These are phyloP conservation scores for Muricea muricata DNA, from an alignment of 92 coral and sea anemone genomes.

Conservation along the genomic window DNA sequence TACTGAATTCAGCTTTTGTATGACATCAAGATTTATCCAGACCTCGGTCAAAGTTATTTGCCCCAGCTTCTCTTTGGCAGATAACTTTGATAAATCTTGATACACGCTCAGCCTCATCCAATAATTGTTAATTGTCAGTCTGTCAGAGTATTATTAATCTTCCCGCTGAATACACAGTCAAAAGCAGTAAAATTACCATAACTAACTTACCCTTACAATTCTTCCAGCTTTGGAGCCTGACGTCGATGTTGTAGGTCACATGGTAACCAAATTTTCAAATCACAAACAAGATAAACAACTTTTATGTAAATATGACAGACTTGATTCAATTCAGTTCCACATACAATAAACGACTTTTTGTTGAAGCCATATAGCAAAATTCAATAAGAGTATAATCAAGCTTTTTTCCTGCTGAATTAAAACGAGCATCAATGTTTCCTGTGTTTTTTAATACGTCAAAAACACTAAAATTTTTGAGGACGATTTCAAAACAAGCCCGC, in stretches of 20 bases:
- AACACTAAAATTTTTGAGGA: not conserved
- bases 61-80: too few relatives aligned
- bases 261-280: not conserved
- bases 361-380: not conserved
- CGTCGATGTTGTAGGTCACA: too few relatives aligned
- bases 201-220: too few relatives aligned
- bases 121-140: too few relatives aligned
- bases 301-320: not conserved
- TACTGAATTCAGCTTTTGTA: too few relatives aligned
- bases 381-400: not conserved
- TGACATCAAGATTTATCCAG: too few relatives aligned
- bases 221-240: not conserved
- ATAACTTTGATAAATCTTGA: too few relatives aligned
- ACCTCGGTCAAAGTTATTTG: too few relatives aligned
- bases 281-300: not conserved
- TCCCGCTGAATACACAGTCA: too few relatives aligned
- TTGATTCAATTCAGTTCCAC: not conserved
- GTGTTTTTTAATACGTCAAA: not conserved
- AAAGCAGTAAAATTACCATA: too few relatives aligned
- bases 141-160: too few relatives aligned
- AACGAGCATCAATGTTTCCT: not conserved
- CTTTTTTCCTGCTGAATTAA: not conserved
- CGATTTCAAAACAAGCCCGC: constrained; percentile 27
- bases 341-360: not conserved
- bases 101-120: too few relatives aligned